A percentile compares a stretch with the other conserved stretches of the same genome.
Conservation (phyloP, 2,797 vertebrate species). For the Eurystomus glaucurus region DNA sequence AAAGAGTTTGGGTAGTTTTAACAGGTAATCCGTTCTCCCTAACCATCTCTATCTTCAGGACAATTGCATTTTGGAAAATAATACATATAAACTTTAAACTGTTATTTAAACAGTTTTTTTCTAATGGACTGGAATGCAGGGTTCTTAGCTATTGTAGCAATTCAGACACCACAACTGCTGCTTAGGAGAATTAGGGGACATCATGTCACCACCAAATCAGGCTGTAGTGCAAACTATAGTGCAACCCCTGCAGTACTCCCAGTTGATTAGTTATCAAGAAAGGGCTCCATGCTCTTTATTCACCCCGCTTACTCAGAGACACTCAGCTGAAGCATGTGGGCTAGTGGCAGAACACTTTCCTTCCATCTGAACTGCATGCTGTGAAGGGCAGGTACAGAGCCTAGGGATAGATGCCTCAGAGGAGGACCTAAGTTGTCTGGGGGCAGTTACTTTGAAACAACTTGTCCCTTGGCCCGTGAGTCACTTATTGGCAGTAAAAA, state of each 20-base stretch:
- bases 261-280: neutral
- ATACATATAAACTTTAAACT: neutral
- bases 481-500: neutral
- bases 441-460: neutral
- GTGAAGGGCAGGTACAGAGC: neutral
- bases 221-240: neutral
- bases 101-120: neutral
- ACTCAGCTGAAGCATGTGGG: neutral
- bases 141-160: neutral
- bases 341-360: neutral
- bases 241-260: neutral
- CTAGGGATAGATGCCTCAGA: neutral
- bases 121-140: fast-evolving
- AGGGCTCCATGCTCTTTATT: neutral
- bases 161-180: neutral
- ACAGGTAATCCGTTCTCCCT: neutral
- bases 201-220: fast-evolving
- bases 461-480: neutral
- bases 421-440: neutral
- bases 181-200: neutral
- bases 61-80: neutral
- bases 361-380: neutral
- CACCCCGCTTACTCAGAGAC: neutral
- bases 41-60: neutral
- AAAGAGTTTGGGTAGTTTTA: neutral